Evolutionary conservation across 1,140 invertebrate species (phyloP).

Genomic region (Leptinotarsa defecta): DNA sequence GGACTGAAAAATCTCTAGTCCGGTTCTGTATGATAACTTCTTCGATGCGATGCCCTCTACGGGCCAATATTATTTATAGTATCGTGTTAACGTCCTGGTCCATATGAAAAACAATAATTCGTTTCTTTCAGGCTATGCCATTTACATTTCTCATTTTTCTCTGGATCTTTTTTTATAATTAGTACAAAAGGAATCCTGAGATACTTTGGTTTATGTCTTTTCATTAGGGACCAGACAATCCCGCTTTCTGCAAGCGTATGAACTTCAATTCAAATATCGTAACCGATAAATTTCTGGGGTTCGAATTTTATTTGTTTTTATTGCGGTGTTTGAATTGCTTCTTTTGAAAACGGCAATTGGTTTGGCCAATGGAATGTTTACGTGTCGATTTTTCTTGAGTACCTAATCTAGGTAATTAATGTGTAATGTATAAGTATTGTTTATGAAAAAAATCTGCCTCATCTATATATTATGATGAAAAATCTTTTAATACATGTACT

Average conservation of each 20-base stretch:
- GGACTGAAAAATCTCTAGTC: background rate
- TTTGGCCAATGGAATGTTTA: too few relatives aligned
- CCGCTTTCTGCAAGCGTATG: background rate
- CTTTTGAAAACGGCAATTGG: background rate
- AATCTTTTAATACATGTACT: too few relatives aligned
- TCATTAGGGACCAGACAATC: background rate
- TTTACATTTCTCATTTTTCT: conserved; percentile 38
- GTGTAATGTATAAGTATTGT: too few relatives aligned
- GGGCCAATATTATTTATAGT: conserved; percentile 43
- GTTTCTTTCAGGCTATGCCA: conserved; percentile 34
- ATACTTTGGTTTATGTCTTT: conserved; percentile 25
- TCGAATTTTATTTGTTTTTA: background rate
- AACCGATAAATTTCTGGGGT: background rate
- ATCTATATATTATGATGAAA: too few relatives aligned
- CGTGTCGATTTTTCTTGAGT: too few relatives aligned
- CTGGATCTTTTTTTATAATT: conserved; percentile 41
- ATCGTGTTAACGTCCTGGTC: conserved; percentile 44
- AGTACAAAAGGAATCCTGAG: conserved; percentile 26
- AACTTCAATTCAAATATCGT: conserved; percentile 6
- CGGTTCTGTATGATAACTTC: conserved; percentile 16
- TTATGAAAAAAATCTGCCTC: too few relatives aligned
- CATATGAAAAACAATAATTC: conserved; percentile 46
- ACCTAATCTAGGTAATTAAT: too few relatives aligned
- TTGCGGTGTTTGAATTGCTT: background rate
- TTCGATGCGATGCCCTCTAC: conserved; percentile 35